These are phyloP conservation scores for Nebria ingens DNA, from an alignment of 1,140 invertebrate genomes.

Conservation along the genomic window DNA sequence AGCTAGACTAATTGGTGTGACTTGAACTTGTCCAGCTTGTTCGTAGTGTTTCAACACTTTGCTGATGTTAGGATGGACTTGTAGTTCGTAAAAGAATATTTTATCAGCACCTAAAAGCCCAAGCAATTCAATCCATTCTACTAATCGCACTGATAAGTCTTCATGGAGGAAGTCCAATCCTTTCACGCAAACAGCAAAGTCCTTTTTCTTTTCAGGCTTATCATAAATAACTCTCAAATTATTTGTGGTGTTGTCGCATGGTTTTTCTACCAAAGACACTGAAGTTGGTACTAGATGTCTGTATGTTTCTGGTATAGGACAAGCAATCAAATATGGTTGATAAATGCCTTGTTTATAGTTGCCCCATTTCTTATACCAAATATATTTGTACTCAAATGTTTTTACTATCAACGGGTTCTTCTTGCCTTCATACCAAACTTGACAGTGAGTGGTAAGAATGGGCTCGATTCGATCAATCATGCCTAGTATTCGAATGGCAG, in stretches of 20 bases:
- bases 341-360: constrained; percentile 88
- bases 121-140: constrained; percentile 93
- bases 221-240: constrained; percentile 81
- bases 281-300: constrained; percentile 67
- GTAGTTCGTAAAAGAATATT: constrained; percentile 85
- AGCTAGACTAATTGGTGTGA: constrained; percentile 79
- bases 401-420: constrained; percentile 63
- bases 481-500: constrained; percentile 73
- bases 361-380: constrained; percentile 90
- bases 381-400: constrained; percentile 82
- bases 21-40: constrained; percentile 60
- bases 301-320: constrained; percentile 67
- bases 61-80: constrained; percentile 82
- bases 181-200: constrained; percentile 92
- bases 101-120: constrained; percentile 81
- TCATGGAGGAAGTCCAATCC: constrained; percentile 84
- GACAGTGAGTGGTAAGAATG: constrained; percentile 69
- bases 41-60: constrained; percentile 80
- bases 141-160: constrained; percentile 75
- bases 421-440: constrained; percentile 81
- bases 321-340: constrained; percentile 84
- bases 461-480: constrained; percentile 86
- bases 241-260: constrained; percentile 75
- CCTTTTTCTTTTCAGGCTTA: constrained; percentile 56
- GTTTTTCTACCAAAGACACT: constrained; percentile 70